Conservation (phyloP, 2,888 invertebrate species). For the Penaeus monodon region DNA sequence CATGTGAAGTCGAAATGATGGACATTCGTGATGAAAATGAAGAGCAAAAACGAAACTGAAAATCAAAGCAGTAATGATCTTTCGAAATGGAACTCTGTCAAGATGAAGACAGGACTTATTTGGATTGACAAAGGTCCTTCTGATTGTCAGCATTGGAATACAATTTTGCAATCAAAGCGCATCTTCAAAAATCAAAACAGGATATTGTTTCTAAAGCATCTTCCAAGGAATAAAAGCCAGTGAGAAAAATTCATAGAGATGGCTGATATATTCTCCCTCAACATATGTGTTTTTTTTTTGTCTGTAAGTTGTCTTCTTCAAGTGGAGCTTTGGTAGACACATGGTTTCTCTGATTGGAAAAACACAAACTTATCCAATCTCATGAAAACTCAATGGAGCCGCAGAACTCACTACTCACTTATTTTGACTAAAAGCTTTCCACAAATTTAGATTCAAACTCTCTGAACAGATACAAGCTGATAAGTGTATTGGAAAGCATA, state of each 20-base stretch:
- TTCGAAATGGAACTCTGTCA: too few species aligned
- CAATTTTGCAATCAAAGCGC: too few species aligned
- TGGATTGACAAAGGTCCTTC: too few species aligned
- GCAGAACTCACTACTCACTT: conserved; percentile 33
- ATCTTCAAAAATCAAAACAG: background rate
- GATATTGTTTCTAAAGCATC: conserved; percentile 19
- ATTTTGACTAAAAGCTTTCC: conserved; percentile 31
- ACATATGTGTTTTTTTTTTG: background rate
- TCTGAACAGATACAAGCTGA: conserved; percentile 30
- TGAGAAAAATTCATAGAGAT: too few species aligned
- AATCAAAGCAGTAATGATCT: too few species aligned
- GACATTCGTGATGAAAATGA: too few species aligned
- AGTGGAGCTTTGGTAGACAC: background rate
- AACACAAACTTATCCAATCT: conserved; percentile 26
- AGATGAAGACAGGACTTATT: too few species aligned
- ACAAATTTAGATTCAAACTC: conserved; percentile 44
- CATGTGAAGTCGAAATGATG: too few species aligned
- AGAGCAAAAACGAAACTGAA: too few species aligned
- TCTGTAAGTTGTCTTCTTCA: conserved; percentile 22
- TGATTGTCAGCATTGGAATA: background rate
- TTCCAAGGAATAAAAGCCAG: background rate
- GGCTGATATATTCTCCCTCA: too few species aligned
- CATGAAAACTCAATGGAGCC: conserved; percentile 41
- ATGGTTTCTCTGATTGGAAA: conserved; percentile 22
- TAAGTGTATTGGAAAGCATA: conserved; percentile 6